Evolutionary conservation across 2,113 vertebrate genomes (phyloP).

Genomic region (human (Homo sapiens)): GRCh38 chr12:10633501-10634000

Average conservation of each 20-base stretch:
- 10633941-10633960: not conserved
- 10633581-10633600: not conserved
- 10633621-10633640: not conserved
- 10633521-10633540: not conserved
- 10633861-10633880: not conserved
- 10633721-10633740: not conserved
- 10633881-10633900: not conserved
- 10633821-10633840: not conserved
- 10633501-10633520: not conserved
- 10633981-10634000: constrained; percentile 51
- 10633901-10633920: not conserved
- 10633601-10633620: not conserved
- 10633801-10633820: not conserved
- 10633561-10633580: not conserved
- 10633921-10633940: not conserved
- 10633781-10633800: not conserved
- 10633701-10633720: not conserved
- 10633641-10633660: not conserved
- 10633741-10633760: not conserved
- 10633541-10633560: not conserved
- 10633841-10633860: not conserved
- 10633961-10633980: not conserved
- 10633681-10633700: not conserved
- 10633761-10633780: not conserved
- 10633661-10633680: not conserved